Evolutionary conservation across 2,797 vertebrate genomes (phyloP), one percentile per base, ranked within the genome.

Genomic region (Myiothlypis chrysogaster): DNA sequence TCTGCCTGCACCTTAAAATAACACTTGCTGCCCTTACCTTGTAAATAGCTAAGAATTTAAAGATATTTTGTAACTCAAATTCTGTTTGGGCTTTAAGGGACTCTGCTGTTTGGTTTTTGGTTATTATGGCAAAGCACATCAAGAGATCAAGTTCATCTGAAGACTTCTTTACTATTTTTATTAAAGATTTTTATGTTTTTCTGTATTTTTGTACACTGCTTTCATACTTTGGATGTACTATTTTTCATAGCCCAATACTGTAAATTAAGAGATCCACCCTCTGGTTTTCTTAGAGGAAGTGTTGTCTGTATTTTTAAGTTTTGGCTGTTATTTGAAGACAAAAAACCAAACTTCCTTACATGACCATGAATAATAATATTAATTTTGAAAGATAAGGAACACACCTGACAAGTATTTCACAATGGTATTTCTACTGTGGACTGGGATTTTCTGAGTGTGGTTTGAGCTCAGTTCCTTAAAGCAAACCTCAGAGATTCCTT

Each of bases 131-230:
- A 63, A 89, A 88, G 52, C 52, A 91, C 72, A 75, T 70, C 27
- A 61, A 53, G 44, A 94, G 12, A 59, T 75, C 52, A 35, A 59
- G 47, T 71, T 47, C 34, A 72, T 49, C 21, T 68, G 60, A 94
- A 95, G 35, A 76, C n/a, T 78, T 65, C n/a, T 78, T 66, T 2
- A 75, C 5, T 95, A 69, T 92, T 91, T 95, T 92, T 95, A 91
- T 93, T 96, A 77, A 94, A 95, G 43, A 30, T 44, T 63, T 84
- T 43, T 8, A 20, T 59, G 39, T 55, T 81, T 76, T 89, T 61
- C 52, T 32, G 8, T 93, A 71, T 84, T 94, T 95, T 95, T 96
- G 39, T 95, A 93, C 21, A 39, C 72, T 64, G 37, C 39, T 93
- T 88, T 95, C 64, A 65, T 83, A 94, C 59, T 89, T 91, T 28